phyloP scores from a whole-genome alignment of 2,888 invertebrate genomes.

The Catocala sponsa region DNA sequence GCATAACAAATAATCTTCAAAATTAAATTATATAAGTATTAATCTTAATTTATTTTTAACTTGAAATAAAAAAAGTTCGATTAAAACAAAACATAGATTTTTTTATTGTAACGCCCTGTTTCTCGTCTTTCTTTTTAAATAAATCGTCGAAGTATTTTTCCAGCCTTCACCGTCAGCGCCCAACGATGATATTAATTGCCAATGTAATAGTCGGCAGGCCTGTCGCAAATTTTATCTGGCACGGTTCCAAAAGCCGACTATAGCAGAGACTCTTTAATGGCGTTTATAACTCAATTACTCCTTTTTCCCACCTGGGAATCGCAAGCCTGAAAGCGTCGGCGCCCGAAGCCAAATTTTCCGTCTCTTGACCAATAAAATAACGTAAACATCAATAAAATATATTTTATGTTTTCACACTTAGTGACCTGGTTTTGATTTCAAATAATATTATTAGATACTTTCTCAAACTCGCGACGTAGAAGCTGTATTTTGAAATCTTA shows the following conservation, averaged over 20 bases:
- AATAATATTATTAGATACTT: constrained; percentile 43
- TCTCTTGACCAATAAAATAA: constrained; percentile 7
- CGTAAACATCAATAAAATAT: constrained; percentile 3
- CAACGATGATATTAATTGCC: constrained; percentile 17
- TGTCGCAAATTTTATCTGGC: constrained; percentile 20
- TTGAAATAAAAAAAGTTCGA: too few species aligned
- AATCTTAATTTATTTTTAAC: too few species aligned
- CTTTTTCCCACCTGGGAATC: constrained; percentile 17
- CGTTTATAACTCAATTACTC: constrained; percentile 24
- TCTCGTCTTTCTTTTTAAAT: background rate
- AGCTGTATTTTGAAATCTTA: constrained; percentile 63
- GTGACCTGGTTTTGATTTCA: constrained; percentile 24
- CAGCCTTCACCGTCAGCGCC: constrained; percentile 10
- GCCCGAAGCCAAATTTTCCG: background rate
- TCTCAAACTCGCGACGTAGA: constrained; percentile 37
- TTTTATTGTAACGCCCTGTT: too few species aligned
- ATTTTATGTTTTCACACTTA: constrained; percentile 5
- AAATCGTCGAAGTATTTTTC: constrained; percentile 2
- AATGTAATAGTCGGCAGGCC: constrained; percentile 21
- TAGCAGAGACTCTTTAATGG: constrained; percentile 17
- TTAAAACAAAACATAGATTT: too few species aligned
- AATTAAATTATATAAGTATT: too few species aligned
- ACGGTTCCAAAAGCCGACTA: constrained; percentile 14
- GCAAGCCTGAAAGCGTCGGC: background rate
- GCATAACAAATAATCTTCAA: too few species aligned